Conservation (phyloP, 2,797 vertebrate genomes). For the Carcharodon carcharias region DNA sequence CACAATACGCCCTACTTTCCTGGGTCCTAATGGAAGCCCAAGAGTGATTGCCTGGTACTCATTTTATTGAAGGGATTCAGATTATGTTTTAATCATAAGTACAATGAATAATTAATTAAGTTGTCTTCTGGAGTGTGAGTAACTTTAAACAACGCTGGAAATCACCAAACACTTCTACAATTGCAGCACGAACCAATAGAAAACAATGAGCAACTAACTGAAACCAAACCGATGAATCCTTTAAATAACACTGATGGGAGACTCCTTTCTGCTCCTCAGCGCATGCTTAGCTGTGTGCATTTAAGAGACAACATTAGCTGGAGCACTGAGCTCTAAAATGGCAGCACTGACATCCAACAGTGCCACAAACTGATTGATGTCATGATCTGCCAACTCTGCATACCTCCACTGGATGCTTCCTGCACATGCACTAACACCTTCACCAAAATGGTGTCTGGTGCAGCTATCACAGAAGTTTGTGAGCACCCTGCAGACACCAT, state of each 20-base stretch:
- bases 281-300: too few relatives aligned
- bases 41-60: background rate
- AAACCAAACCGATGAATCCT: background rate
- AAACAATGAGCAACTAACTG: background rate
- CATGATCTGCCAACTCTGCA: too few relatives aligned
- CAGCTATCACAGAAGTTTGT: too few relatives aligned
- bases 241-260: background rate
- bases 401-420: too few relatives aligned
- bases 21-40: background rate
- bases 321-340: too few relatives aligned
- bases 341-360: too few relatives aligned
- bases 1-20: background rate
- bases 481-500: too few relatives aligned
- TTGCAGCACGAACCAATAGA: background rate
- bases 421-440: too few relatives aligned
- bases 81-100: background rate
- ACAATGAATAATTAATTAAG: background rate
- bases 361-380: too few relatives aligned
- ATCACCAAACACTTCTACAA: background rate
- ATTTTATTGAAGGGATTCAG: background rate
- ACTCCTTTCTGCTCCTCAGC: too few relatives aligned
- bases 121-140: background rate
- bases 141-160: background rate
- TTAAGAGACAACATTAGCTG: too few relatives aligned
- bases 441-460: too few relatives aligned